phyloP scores from a whole-genome alignment of 2,113 vertebrate genomes.

The Lampris megalopsis region DNA sequence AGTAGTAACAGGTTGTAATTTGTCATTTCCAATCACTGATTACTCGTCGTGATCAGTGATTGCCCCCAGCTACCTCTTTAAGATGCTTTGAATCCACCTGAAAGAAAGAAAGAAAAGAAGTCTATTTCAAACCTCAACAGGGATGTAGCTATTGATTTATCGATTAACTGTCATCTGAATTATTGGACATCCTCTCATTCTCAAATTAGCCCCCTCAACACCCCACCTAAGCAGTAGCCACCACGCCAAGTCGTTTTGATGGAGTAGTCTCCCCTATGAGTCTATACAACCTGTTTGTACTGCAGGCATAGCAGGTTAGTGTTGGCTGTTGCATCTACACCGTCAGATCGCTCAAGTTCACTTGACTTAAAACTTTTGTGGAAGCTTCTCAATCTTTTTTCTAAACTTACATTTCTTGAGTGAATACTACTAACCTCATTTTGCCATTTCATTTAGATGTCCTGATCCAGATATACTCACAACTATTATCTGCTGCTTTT shows the following conservation, averaged over 20 bases:
- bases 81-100: slow-evolving; percentile 31
- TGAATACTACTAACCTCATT: too few relatives aligned
- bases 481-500: too few relatives aligned
- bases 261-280: slow-evolving; percentile 37
- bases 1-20: slow-evolving; percentile 18
- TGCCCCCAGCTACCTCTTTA: slow-evolving; percentile 30
- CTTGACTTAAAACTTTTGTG: too few relatives aligned
- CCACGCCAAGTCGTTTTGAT: slow-evolving; percentile 64
- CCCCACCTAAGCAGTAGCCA: slow-evolving; percentile 27
- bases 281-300: slow-evolving; percentile 10
- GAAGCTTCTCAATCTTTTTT: too few relatives aligned
- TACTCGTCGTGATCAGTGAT: slow-evolving; percentile 52
- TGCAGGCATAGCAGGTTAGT: too few relatives aligned
- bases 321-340: too few relatives aligned
- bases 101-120: slow-evolving; percentile 28
- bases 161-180: slow-evolving; percentile 39
- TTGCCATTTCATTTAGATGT: too few relatives aligned
- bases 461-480: too few relatives aligned
- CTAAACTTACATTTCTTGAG: too few relatives aligned
- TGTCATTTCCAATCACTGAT: slow-evolving; percentile 57
- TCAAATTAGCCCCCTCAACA: slow-evolving; percentile 29
- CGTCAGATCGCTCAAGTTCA: too few relatives aligned
- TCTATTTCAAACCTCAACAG: slow-evolving; percentile 44
- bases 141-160: slow-evolving; percentile 62
- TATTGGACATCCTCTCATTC: slow-evolving; percentile 29